Evolutionary conservation across 2,113 vertebrate genomes (phyloP), one percentile per base, ranked within the genome.

Genomic region (Upupa epops): DNA sequence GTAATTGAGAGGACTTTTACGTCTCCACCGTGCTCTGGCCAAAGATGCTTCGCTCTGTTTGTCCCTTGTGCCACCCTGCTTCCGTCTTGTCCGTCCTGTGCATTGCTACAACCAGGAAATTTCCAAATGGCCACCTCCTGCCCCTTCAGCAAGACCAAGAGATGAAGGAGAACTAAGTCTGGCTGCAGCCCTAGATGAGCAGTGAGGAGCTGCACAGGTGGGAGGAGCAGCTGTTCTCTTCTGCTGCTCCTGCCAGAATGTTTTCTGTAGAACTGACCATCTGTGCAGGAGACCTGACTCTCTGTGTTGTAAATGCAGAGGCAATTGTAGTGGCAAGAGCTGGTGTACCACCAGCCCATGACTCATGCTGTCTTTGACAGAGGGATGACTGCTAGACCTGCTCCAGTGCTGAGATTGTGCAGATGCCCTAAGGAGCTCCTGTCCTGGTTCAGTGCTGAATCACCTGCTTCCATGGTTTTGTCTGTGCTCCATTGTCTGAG

Each of bases 341-440:
- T 28, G 21, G 32, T 66, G 9, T 2, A 19, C 36, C 40, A 40
- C 10, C 68, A 75, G 49, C 34, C 37, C 68, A 14, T 40, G 34
- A 60, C 22, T 2, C 66, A 60, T 49, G 37, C 46, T 73, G 45
- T n/a, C 28, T 83, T 34, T 45, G 37, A 10, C 5, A 60, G 42
- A 49, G 25, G 28, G 19, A 14, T 52, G 48, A 6, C n/a, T 36
- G 32, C n/a, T 29, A n/a, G 28, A 51, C 32, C 29, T 88, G 66
- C 31, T 16, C n/a, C 21, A 7, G 45, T 22, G 60, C 17, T 0
- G 17, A 56, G 61, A 28, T 26, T 0, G 0, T 42, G 40, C 29
- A 42, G 21, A 42, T 0, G 0, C 31, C 73, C 65, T 31, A 17
- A 48, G 45, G 77, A 88, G 29, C 54, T 88, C 37, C 70, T 60